Evolutionary conservation across 2,113 vertebrate genomes (phyloP).

Genomic region (Ifrita kowaldi): DNA sequence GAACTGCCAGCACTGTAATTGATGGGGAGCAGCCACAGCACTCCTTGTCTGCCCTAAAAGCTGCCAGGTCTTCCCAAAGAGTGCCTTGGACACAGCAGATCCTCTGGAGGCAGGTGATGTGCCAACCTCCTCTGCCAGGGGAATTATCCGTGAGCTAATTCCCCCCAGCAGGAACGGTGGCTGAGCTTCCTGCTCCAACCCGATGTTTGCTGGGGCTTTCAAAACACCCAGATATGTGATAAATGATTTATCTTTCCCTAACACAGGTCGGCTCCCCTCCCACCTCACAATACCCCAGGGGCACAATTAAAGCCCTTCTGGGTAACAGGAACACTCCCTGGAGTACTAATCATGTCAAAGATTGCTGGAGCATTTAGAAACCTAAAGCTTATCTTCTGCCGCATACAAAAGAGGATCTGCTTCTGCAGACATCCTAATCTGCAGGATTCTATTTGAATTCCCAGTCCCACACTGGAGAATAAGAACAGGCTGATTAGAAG

Average conservation of each 20-base stretch:
- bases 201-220: neutral
- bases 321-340: conserved; percentile 13
- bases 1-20: neutral
- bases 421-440: conserved; percentile 36
- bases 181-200: neutral
- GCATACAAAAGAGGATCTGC: conserved; percentile 10
- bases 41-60: neutral
- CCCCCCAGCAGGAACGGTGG: neutral
- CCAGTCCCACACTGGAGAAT: neutral
- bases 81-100: neutral
- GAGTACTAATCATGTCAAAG: neutral
- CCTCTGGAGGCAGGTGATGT: neutral
- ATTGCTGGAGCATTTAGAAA: conserved; percentile 4
- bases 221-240: conserved; percentile 15
- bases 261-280: neutral
- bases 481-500: conserved; percentile 33
- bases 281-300: neutral
- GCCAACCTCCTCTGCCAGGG: neutral
- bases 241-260: conserved; percentile 26
- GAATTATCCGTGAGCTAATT: neutral
- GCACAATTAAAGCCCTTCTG: conserved; percentile 25
- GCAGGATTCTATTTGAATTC: conserved; percentile 38
- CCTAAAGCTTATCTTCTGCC: conserved; percentile 17
- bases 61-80: neutral
- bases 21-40: neutral